Base-by-base conservation (phyloP, 2,113 vertebrate genomes). In the Panurus biarmicus region DNA sequence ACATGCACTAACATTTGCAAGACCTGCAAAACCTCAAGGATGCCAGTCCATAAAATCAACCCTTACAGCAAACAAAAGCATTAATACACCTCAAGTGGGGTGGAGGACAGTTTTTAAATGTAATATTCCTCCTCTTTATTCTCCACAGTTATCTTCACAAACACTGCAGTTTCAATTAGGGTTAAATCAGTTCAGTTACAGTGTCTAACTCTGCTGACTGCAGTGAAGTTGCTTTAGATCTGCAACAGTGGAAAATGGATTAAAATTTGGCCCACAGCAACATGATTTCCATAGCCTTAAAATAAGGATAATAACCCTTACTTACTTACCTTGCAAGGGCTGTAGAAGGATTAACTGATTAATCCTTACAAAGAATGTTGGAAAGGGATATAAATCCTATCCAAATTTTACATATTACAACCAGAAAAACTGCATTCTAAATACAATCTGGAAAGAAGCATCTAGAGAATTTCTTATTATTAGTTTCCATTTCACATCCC, bases 271-370 rank as follows among this genome's bases (percentile, higher is more conserved):
- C 87, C 92, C 44, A 81, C 40, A 95, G 94, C 82, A 85, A 86
- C 69, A 86, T 9, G 10, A 94, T 95, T 91, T 95, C 75, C 72
- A 82, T 26, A 85, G 61, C 91, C 0, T 0, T 86, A 93, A 97
- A 94, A 91, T 86, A 84, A 73, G 94, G 93, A 91, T 91, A 96
- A 81, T 86, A 88, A 90, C 85, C 83, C 40, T 85, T 71, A 95
- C 65, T 83, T 74, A 92, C 81, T 90, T 94, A 91, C 85, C 80
- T 96, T 77, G 76, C 75, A 88, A 92, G 85, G n/a, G 58, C 64
- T 95, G 80, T 44, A 81, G 70, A 67, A 90, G 90, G 93, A 97
- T 96, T 95, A 95, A 94, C 54, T 91, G 78, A 95, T 86, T 95
- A 96, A 97, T 95, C 90, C 93, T 92, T 87, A 67, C 47, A 95